Base-by-base conservation (phyloP, 2,113 vertebrate species). In the Piaya cayana region DNA sequence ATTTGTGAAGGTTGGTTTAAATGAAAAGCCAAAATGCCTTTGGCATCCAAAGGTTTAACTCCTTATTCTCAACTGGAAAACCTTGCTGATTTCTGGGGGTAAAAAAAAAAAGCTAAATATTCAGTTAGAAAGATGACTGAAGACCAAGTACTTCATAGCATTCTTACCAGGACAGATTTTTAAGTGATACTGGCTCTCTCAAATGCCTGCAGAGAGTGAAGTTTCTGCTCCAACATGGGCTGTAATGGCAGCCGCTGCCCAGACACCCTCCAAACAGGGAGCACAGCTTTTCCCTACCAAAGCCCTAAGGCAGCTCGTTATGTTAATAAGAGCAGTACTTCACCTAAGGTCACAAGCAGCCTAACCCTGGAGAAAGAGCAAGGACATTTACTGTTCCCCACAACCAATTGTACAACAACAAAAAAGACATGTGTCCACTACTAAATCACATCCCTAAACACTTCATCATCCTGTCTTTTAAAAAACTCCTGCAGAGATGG, bases 251-350 rank as follows among this genome's bases (percentile, higher is more conserved):
- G 18, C 42, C 1, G 0, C 8, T 39, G 70, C 60, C 60, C 50
- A 58, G 52, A 12, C 8, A 12, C 19, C 26, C 37, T 45, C 30
- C 15, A 7, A 49, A 30, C 6, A 0, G 30, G n/a, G 19, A 29
- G 10, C 12, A 20, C 0, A 0, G 16, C 20, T 34, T 12, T 42
- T 8, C 4, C 25, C 30, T n/a, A 12, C 36, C 70, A 22, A 7
- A 5, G 23, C 42, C 60, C 30, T 17, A 11, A 20, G 8, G 13
- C 53, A 3, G 11, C 47, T 49, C 47, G 9, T 23, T 49, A 49
- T 23, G 22, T 23, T 49, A 49, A 49, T 4, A 7, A 25, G 25
- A 56, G 37, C 1, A 32, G 21, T 7, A 23, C 42, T n/a, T 39
- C 0, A 36, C 32, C 21, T 11, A 1, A 20, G 7, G 59, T n/a